A percentile compares a stretch with the other conserved stretches of the same genome.
These are phyloP conservation scores for Drosophila nannoptera DNA, from an alignment of 1,140 invertebrate genomes.

Conservation along the genomic window DNA sequence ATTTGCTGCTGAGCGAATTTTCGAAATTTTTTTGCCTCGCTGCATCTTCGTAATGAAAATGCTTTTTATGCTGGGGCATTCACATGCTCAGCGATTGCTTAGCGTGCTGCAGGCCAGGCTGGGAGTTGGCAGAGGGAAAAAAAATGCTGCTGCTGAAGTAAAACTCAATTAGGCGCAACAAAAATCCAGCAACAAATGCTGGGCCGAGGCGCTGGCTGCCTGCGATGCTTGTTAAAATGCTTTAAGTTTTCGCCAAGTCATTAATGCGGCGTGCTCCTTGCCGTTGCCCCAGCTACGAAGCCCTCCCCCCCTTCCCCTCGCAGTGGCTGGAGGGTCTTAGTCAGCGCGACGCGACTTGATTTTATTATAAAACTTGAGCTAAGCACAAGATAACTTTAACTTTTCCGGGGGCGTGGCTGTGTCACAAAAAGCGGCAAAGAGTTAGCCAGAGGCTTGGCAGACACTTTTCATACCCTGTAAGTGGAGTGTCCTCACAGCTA, in stretches of 20 bases:
- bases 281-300: not conserved
- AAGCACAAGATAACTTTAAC: slow-evolving; percentile 11
- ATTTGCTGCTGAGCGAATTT: slow-evolving; percentile 46
- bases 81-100: slow-evolving; percentile 45
- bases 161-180: slow-evolving; percentile 70
- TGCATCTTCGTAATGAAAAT: slow-evolving; percentile 66
- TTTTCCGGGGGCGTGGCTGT: slow-evolving; percentile 1
- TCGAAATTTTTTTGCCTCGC: slow-evolving; percentile 41
- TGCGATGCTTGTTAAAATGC: slow-evolving; percentile 35
- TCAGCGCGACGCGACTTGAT: slow-evolving; percentile 21
- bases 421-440: slow-evolving; percentile 22
- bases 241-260: slow-evolving; percentile 51
- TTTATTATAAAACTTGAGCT: slow-evolving; percentile 40
- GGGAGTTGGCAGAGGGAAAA: not conserved
- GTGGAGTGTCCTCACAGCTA: not conserved
- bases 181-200: slow-evolving; percentile 15
- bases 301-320: not conserved
- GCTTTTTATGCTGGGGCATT: slow-evolving; percentile 59
- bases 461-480: not conserved
- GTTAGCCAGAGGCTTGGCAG: slow-evolving; percentile 27
- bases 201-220: not conserved
- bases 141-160: slow-evolving; percentile 18
- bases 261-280: slow-evolving; percentile 22
- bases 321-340: not conserved
- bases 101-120: not conserved